Evolutionary conservation across 1,140 invertebrate species (phyloP).

Genomic region (Neodiprion lecontei): DNA sequence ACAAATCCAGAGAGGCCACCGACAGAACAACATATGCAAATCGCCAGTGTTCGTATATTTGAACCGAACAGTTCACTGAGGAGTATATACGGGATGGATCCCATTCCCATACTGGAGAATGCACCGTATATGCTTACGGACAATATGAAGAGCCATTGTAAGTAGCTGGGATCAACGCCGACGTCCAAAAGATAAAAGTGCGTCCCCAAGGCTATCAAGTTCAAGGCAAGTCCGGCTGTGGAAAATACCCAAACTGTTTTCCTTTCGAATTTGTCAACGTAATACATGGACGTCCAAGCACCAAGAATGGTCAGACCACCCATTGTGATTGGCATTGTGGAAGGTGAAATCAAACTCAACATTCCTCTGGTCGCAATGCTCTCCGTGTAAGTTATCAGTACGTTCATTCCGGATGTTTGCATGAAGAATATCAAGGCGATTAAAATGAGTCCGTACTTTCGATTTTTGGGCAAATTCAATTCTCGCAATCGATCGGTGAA

Average conservation of each 20-base stretch:
- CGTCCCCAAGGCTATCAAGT: constrained; percentile 64
- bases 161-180: constrained; percentile 50
- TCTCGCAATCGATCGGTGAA: constrained; percentile 21
- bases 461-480: constrained; percentile 53
- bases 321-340: constrained; percentile 69
- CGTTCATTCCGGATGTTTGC: constrained; percentile 79
- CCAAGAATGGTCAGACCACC: constrained; percentile 70
- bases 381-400: constrained; percentile 77
- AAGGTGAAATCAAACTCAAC: constrained; percentile 55
- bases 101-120: constrained; percentile 71
- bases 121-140: constrained; percentile 70
- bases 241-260: constrained; percentile 73
- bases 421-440: constrained; percentile 74
- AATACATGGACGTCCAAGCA: constrained; percentile 65
- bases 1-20: too few species aligned
- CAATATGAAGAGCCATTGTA: constrained; percentile 68
- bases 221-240: constrained; percentile 62
- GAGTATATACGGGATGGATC: constrained; percentile 74
- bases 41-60: constrained; percentile 71
- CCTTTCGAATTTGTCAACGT: constrained; percentile 76
- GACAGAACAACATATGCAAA: constrained; percentile 47
- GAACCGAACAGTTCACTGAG: constrained; percentile 77
- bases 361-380: constrained; percentile 73
- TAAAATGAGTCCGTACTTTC: constrained; percentile 69
- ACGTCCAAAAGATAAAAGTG: constrained; percentile 69